Evolutionary conservation across 2,797 vertebrate species (phyloP).

Genomic region (Gymnoscopelus microlampas): DNA sequence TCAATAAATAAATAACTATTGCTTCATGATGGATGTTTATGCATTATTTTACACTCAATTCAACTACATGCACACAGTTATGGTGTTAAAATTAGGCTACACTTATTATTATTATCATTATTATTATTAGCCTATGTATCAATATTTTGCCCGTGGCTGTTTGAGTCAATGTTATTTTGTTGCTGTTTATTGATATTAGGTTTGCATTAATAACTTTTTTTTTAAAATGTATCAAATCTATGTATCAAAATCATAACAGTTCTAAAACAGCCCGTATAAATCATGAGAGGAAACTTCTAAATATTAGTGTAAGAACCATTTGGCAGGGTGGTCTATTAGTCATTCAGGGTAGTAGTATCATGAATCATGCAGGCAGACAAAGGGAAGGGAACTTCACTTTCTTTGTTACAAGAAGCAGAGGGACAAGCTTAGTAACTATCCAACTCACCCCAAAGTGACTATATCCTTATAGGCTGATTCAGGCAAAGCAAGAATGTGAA

Average conservation of each 20-base stretch:
- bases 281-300: background rate
- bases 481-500: too few species aligned
- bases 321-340: background rate
- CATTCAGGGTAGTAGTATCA: background rate
- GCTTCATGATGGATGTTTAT: too few species aligned
- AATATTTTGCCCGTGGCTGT: too few species aligned
- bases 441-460: too few species aligned
- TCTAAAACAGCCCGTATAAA: background rate
- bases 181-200: background rate
- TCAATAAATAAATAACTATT: too few species aligned
- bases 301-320: background rate
- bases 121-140: background rate
- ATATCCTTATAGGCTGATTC: too few species aligned
- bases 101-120: conserved; percentile 1
- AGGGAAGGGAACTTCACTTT: conserved; percentile 15
- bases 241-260: too few species aligned
- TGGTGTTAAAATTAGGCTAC: too few species aligned
- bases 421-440: conserved; percentile 25
- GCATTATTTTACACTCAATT: too few species aligned
- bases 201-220: background rate
- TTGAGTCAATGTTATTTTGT: background rate
- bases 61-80: too few species aligned
- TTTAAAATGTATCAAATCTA: too few species aligned
- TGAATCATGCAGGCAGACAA: conserved; percentile 24
- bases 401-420: conserved; percentile 29